Evolutionary conservation across 2,797 vertebrate genomes (phyloP), one percentile per base, ranked within the genome.

Genomic region (Lepus townsendii): DNA sequence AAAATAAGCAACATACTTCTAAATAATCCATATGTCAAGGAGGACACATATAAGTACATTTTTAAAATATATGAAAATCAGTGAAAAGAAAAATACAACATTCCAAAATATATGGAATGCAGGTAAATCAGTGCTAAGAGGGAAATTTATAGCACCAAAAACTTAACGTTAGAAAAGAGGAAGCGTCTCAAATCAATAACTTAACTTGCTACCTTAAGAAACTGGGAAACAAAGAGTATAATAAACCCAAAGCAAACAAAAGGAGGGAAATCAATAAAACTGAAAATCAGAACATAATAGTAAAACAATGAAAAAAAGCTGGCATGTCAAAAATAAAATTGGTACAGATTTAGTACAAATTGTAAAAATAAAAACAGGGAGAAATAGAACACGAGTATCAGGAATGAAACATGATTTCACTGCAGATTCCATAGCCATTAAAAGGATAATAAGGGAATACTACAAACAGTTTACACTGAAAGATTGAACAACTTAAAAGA

Each of bases 81-180:
- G 71, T 60, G 27, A 82, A 93, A 85, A 93, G 20, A 10, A 93
- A 92, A 91, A 79, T 47, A 85, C 30, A 88, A 42, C 27, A 69
- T 42, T 91, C 63, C n/a, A 66, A 89, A 92, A 72, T 26, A 32
- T 63, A 16, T 83, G 60, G 65, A 30, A 68, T 73, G 5, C 24
- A 89, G 35, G 24, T 91, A 87, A 93, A 80, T 8, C 13, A 91
- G 17, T 69, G 9, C 47, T 22, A 11, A 73, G n/a, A 86, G 13
- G 26, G 71, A 83, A 66, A 86, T 77, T 54, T 54, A 77, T 8
- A 54, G 20, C 47, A 83, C 30, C 54, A 35, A 84, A 71, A 66
- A 26, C 7, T 88, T 88, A 42, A 50, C 57, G 83, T 35, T 50
- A 54, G 66, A 73, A 84, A 91, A 79, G 50, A 80, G 12, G 12